A percentile compares a stretch with the other conserved stretches of the same genome.
These are phyloP conservation scores for Rhinophrynus dorsalis DNA, from an alignment of 2,797 vertebrate species.

Conservation along the genomic window DNA sequence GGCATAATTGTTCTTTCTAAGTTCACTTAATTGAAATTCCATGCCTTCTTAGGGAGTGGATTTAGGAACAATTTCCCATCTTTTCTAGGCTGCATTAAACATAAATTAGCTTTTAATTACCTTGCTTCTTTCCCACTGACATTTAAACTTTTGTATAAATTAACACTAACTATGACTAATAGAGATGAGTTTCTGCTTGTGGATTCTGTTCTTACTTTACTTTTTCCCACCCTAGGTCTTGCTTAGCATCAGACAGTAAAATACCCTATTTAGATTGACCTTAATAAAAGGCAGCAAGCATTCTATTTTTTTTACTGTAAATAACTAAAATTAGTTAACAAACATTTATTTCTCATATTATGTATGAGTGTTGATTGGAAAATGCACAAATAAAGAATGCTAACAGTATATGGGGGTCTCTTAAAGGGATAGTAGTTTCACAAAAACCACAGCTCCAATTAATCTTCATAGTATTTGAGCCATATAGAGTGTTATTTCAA, in stretches of 20 bases:
- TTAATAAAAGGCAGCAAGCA: slow-evolving; percentile 1
- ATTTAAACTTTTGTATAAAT: slow-evolving; percentile 40
- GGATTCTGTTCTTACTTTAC: not conserved
- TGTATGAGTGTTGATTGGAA: too few relatives aligned
- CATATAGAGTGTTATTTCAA: too few relatives aligned
- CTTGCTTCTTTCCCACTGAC: slow-evolving; percentile 14
- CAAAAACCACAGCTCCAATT: too few relatives aligned
- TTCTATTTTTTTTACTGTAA: not conserved
- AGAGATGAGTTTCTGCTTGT: slow-evolving; percentile 6
- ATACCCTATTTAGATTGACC: not conserved
- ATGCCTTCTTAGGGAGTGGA: slow-evolving; percentile 5
- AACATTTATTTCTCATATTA: too few relatives aligned
- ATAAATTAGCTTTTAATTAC: slow-evolving; percentile 37
- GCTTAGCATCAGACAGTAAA: not conserved
- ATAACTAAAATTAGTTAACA: slow-evolving; percentile 13
- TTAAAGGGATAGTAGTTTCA: too few relatives aligned
- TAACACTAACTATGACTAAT: slow-evolving; percentile 38
- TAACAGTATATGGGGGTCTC: too few relatives aligned
- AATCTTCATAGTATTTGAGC: too few relatives aligned
- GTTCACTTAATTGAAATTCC: slow-evolving; percentile 21
- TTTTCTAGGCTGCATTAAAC: slow-evolving; percentile 4
- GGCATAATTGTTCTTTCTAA: not conserved
- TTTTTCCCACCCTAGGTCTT: slow-evolving; percentile 5
- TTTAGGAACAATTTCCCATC: slow-evolving; percentile 3
- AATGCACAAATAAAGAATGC: too few relatives aligned